Conservation (phyloP, 1,140 invertebrate genomes). For the Agrilus planipennis region DNA sequence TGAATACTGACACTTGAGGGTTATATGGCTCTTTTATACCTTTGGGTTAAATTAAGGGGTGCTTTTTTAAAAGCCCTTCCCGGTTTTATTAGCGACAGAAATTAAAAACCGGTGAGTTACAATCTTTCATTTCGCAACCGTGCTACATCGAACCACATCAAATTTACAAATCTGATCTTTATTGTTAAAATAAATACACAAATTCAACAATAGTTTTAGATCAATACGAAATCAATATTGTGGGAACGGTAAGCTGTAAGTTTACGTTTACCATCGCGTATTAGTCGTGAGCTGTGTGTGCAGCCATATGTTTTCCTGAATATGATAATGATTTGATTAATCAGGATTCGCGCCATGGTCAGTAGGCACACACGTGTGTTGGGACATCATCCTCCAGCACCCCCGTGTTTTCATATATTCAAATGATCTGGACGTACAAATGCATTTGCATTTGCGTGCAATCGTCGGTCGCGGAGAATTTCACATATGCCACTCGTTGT, state of each 20-base stretch:
- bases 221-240: too few relatives aligned
- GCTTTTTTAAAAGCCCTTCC: constrained; percentile 11
- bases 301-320: constrained; percentile 14
- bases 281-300: too few relatives aligned
- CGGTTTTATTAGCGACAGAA: constrained; percentile 19
- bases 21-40: constrained; percentile 25
- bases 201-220: too few relatives aligned
- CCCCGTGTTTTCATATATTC: constrained; percentile 19
- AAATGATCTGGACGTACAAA: constrained; percentile 13
- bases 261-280: too few relatives aligned
- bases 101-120: too few relatives aligned
- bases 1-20: constrained; percentile 20
- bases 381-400: constrained; percentile 6
- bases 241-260: too few relatives aligned
- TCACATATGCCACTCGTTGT: constrained; percentile 7
- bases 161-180: too few relatives aligned
- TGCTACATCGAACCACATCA: too few relatives aligned
- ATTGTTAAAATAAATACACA: too few relatives aligned
- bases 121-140: too few relatives aligned
- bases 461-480: background rate
- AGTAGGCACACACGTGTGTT: constrained; percentile 18
- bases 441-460: constrained; percentile 19
- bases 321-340: constrained; percentile 16
- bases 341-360: constrained; percentile 15
- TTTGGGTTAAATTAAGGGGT: constrained; percentile 19